phyloP scores from a whole-genome alignment of 2,797 vertebrate genomes.

The Spinibarbus caldwelli region DNA sequence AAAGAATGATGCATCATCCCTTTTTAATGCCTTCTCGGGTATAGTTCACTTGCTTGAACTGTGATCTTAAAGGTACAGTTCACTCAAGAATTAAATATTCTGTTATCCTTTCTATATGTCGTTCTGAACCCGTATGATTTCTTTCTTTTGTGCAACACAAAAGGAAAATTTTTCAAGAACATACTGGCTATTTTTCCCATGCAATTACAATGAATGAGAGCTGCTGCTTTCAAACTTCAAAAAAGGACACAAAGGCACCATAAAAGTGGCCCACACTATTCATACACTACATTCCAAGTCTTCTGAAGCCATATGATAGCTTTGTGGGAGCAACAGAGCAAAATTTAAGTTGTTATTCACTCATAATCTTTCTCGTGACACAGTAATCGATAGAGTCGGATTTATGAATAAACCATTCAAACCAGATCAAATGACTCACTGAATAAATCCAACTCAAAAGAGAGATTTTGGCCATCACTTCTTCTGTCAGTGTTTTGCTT shows the following conservation, averaged over 20 bases:
- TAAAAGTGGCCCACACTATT: background rate
- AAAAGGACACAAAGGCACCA: background rate
- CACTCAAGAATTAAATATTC: background rate
- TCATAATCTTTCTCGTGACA: background rate
- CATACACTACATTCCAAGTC: background rate
- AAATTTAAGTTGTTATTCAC: background rate
- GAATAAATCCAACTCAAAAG: constrained; percentile 2
- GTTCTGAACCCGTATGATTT: background rate
- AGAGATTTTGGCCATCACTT: background rate
- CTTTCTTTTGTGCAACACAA: background rate
- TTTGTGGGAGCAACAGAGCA: background rate
- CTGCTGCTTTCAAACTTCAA: constrained; percentile 5
- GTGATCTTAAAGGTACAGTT: constrained; percentile 10
- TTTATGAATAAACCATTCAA: constrained; percentile 24
- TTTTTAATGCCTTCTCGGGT: constrained; percentile 9
- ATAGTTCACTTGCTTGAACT: constrained; percentile 1
- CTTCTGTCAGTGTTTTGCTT: background rate
- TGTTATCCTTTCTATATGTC: background rate
- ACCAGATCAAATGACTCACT: background rate
- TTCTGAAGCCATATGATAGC: background rate
- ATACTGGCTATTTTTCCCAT: background rate
- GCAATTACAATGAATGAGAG: background rate
- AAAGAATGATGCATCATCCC: constrained; percentile 29
- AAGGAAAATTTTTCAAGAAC: background rate
- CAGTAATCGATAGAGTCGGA: background rate